Evolutionary conservation across 2,888 invertebrate species (phyloP).

Genomic region (Rhagophthalmus giganteus): DNA sequence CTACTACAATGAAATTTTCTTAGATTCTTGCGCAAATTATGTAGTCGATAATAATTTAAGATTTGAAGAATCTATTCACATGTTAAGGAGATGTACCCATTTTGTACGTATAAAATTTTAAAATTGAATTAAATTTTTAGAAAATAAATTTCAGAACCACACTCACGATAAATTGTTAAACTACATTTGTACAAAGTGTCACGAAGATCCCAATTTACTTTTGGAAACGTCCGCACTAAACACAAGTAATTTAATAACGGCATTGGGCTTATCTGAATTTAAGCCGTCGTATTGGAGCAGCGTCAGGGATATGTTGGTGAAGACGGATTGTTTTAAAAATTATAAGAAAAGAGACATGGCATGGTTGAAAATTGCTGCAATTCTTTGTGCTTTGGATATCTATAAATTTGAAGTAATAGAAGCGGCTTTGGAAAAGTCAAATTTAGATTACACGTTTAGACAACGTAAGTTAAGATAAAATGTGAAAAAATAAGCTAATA

Average conservation of each 20-base stretch:
- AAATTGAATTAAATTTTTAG: not conserved
- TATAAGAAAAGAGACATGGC: conserved; percentile 49
- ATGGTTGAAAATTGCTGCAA: conserved; percentile 60
- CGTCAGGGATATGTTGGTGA: conserved; percentile 47
- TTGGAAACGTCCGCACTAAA: conserved; percentile 53
- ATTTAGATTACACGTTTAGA: conserved; percentile 50
- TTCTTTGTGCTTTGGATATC: conserved; percentile 63
- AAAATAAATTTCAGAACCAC: conserved; percentile 57
- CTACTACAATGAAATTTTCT: conserved; percentile 65
- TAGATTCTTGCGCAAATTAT: conserved; percentile 61
- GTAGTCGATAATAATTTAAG: conserved; percentile 58
- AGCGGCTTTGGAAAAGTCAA: conserved; percentile 58
- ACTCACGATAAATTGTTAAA: conserved; percentile 62
- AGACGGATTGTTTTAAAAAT: conserved; percentile 40
- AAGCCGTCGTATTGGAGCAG: conserved; percentile 62
- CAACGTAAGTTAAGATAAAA: conserved; percentile 45
- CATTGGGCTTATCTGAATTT: conserved; percentile 62
- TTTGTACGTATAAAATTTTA: conserved; percentile 57
- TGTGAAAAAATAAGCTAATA: not conserved
- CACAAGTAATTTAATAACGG: conserved; percentile 59
- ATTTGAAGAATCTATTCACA: conserved; percentile 57
- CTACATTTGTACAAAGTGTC: conserved; percentile 59
- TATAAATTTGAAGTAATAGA: conserved; percentile 61
- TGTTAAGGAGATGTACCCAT: conserved; percentile 60
- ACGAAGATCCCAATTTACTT: conserved; percentile 53